Evolutionary conservation across 2,888 invertebrate species (phyloP).

Genomic region (Gastracanthus pulcherrimus): DNA sequence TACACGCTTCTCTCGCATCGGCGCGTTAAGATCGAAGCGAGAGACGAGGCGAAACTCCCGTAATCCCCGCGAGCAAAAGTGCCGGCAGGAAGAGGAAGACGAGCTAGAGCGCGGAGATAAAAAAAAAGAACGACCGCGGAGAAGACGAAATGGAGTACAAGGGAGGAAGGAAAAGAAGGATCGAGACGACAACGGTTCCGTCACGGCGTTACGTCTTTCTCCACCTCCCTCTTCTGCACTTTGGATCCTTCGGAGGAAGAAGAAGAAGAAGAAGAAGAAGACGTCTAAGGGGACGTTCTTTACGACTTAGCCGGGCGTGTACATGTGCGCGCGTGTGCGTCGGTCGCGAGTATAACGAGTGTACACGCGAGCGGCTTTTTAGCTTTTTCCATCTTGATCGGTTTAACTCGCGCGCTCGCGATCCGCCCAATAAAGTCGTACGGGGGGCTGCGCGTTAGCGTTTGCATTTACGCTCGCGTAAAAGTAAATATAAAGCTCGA

Average conservation of each 20-base stretch:
- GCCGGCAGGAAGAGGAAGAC: slow-evolving; percentile 47
- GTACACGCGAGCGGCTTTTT: slow-evolving; percentile 64
- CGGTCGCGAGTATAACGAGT: slow-evolving; percentile 65
- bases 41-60: slow-evolving; percentile 52
- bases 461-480: slow-evolving; percentile 73
- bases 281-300: slow-evolving; percentile 63
- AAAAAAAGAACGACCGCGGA: slow-evolving; percentile 39
- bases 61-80: slow-evolving; percentile 62
- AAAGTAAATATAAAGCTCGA: slow-evolving; percentile 74
- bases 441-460: slow-evolving; percentile 63
- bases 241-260: slow-evolving; percentile 4
- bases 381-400: slow-evolving; percentile 75
- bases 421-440: slow-evolving; percentile 74
- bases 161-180: slow-evolving; percentile 29
- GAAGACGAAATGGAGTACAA: slow-evolving; percentile 40
- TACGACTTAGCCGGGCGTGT: slow-evolving; percentile 65
- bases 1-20: slow-evolving; percentile 31
- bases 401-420: slow-evolving; percentile 69
- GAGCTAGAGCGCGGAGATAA: slow-evolving; percentile 45
- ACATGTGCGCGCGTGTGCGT: slow-evolving; percentile 57
- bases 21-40: slow-evolving; percentile 59
- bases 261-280: slow-evolving; percentile 4
- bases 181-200: slow-evolving; percentile 50
- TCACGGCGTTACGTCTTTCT: slow-evolving; percentile 24
- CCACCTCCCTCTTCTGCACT: background rate